Evolutionary conservation across 2,113 vertebrate genomes (phyloP).

Genomic region (Alexandromys fortis): DNA sequence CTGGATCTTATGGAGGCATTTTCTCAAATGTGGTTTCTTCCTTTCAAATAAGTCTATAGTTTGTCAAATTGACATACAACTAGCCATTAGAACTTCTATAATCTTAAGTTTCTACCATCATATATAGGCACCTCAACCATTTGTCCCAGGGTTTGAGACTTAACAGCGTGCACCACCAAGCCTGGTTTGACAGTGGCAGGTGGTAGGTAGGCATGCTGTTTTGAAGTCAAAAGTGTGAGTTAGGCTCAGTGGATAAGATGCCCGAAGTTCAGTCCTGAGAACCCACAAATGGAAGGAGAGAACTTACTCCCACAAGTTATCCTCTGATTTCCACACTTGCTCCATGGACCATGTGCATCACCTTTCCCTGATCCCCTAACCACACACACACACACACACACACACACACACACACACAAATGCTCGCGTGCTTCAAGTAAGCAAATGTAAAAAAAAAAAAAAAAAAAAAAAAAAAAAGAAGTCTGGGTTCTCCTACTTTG

Average conservation of each 20-base stretch:
- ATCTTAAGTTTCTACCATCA: not conserved
- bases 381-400: not conserved
- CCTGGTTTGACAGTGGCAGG: not conserved
- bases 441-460: not conserved
- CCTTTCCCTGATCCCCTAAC: not conserved
- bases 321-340: not conserved
- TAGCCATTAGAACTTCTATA: not conserved
- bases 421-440: not conserved
- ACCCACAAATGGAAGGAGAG: not conserved
- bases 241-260: not conserved
- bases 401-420: not conserved
- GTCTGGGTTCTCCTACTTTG: not conserved
- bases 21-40: not conserved
- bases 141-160: not conserved
- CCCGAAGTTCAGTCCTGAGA: not conserved
- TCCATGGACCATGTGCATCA: no score
- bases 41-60: not conserved
- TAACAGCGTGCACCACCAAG: not conserved
- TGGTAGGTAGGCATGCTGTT: not conserved
- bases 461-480: not conserved
- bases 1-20: not conserved
- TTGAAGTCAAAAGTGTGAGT: not conserved
- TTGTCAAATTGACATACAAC: not conserved
- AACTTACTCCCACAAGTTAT: not conserved
- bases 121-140: not conserved